Base-by-base conservation (phyloP, 2,888 invertebrate species). In the Brachynemurus nebulosus region DNA sequence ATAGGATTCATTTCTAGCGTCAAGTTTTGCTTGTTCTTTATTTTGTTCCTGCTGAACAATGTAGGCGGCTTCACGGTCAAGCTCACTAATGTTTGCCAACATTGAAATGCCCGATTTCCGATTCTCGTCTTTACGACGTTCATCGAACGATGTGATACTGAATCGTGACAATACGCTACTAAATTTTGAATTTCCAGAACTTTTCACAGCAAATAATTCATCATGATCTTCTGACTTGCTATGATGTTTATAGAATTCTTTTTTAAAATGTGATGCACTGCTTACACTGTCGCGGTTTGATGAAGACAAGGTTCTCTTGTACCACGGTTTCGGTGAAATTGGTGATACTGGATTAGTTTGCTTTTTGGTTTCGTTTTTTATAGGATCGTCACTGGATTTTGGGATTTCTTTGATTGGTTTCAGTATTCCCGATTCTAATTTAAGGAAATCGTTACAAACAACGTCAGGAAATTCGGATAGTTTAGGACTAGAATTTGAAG, bases 21-120 rank as follows among this genome's bases (percentile, higher is more conserved):
- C 55, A 37, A 55, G 40, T 25, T 52, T 47, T 6, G 55, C 56
- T 27, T 55, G 53, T 44, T 56, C 55, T 37, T 23, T 36, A 27
- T 27, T 17, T 9, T 69, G 67, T 47, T 70, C 69, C 42, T 69
- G 71, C 58, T 75, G 73, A 36, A 85, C 73, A 51, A 86, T 81
- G 61, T 80, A 80, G 1, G 78, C 74, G 1, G 85, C 85, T 61
- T 86, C 82, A 52, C 79, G 74, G 58, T 86, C 86, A 48, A 86
- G 62, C 59, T 85, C 84, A 56, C 84, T 85, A 51, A 85, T 84
- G 58, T 78, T 85, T 0, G 81, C 79, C 40, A 84, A 62, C 48
- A 76, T 69, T 54, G 72, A 70, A 59, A 81, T 54, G 53, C 72
- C 70, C 1, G 74, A 67, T 63, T 68, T 72, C 43, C 74, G 62